Evolutionary conservation across 2,888 invertebrate genomes (phyloP).

Genomic region (Aleiodes alternator): DNA sequence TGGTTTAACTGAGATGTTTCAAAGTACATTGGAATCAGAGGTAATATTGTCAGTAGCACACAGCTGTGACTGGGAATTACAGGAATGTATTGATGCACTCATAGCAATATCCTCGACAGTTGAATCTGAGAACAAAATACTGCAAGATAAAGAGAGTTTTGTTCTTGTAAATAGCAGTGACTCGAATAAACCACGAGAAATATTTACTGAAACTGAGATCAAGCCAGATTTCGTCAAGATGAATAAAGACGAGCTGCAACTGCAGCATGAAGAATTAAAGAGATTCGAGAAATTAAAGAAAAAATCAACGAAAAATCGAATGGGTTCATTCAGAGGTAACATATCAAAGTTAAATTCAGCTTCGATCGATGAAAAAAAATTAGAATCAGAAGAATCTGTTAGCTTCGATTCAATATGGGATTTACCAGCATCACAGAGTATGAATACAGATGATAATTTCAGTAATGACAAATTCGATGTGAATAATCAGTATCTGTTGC

Average conservation of each 20-base stretch:
- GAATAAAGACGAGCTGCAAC: slow-evolving; percentile 50
- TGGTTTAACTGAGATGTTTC: slow-evolving; percentile 65
- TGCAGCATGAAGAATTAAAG: slow-evolving; percentile 53
- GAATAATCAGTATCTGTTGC: slow-evolving; percentile 5
- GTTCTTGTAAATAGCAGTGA: background rate
- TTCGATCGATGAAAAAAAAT: no score
- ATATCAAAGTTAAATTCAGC: slow-evolving; percentile 54
- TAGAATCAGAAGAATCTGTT: background rate
- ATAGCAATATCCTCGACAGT: slow-evolving; percentile 61
- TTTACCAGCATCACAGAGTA: background rate
- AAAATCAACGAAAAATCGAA: slow-evolving; percentile 51
- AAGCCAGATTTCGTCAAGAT: slow-evolving; percentile 43
- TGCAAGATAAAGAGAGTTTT: background rate
- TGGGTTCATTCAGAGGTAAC: slow-evolving; percentile 55
- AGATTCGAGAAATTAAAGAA: slow-evolving; percentile 55
- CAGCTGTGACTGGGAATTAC: slow-evolving; percentile 65
- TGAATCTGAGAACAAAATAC: slow-evolving; percentile 41
- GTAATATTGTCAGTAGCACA: slow-evolving; percentile 65
- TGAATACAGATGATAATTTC: background rate
- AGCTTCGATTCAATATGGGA: slow-evolving; percentile 23
- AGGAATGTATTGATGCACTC: slow-evolving; percentile 61
- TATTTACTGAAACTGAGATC: background rate
- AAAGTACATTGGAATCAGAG: slow-evolving; percentile 60
- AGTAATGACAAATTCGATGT: background rate
- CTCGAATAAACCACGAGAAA: background rate